Evolutionary conservation across 92 coral and sea anemone species (phyloP).

Genomic region (Galaxea fascicularis): DNA sequence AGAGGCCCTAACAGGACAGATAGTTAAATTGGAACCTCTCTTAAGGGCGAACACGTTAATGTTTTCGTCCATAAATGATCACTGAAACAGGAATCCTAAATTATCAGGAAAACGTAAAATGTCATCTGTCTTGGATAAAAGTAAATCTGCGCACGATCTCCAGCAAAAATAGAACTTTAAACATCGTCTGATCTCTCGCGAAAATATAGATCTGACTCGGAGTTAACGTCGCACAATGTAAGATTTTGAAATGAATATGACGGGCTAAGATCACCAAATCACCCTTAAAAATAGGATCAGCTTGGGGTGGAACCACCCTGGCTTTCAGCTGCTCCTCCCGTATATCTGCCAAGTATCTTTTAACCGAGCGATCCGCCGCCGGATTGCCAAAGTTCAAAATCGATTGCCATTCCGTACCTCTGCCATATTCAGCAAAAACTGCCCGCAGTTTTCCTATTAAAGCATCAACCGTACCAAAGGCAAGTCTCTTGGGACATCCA

Average conservation of each 20-base stretch:
- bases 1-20: background rate
- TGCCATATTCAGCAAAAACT: conserved; percentile 27
- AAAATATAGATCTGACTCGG: too few relatives aligned
- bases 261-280: conserved; percentile 27
- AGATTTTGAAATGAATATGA: too few relatives aligned
- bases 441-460: conserved; percentile 54
- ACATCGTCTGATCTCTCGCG: too few relatives aligned
- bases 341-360: conserved; percentile 41
- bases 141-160: too few relatives aligned
- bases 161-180: too few relatives aligned
- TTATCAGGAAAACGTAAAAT: too few relatives aligned
- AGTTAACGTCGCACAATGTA: too few relatives aligned
- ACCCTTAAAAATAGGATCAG: conserved; percentile 36
- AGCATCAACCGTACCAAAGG: conserved; percentile 25
- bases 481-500: conserved; percentile 13
- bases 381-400: conserved; percentile 47
- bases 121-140: too few relatives aligned
- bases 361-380: conserved; percentile 51
- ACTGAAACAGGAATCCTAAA: too few relatives aligned
- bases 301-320: conserved; percentile 38
- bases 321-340: conserved; percentile 57
- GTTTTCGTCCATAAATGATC: conserved; percentile 55
- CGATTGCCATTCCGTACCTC: conserved; percentile 58
- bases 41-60: conserved; percentile 41
- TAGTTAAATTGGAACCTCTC: conserved; percentile 17